Base-by-base conservation (phyloP, 1,140 invertebrate species). In the Drosophila setifemur region DNA sequence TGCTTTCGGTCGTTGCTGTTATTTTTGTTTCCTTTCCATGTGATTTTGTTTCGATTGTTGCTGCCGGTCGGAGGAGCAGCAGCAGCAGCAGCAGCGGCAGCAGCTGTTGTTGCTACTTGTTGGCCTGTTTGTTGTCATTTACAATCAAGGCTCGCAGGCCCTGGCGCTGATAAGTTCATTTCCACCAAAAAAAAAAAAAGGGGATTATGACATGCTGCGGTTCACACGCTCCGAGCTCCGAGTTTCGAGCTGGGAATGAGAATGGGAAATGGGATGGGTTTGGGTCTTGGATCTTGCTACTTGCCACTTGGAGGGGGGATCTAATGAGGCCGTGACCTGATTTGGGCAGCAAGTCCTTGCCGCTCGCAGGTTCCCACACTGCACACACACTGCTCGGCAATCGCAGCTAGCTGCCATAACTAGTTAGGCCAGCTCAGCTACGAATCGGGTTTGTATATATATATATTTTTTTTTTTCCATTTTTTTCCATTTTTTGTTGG, bases 121-220 rank as follows among this genome's bases (percentile, higher is more conserved):
- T 83, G 73, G 78, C 78, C 78, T 66, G 78, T 78, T 83, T 85
- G 79, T 83, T 83, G 79, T 85, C 79, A 85, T 85, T 83, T 83
- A 85, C 79, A 83, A 86, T 85, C 79, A 85, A 78, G 81, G 75
- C 70, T 79, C 81, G 76, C 35, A 77, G 69, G 29, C 47, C 53
- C 53, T 53, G 73, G 68, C 73, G 57, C 73, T 82, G 78, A 83
- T 83, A 85, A 83, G 79, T 83, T 83, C 60, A 86, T 83, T 83
- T 85, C 33, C 21, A n/a, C n/a, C 53, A 79, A 52, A 45, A 53
- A 72, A 68, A 68, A 47, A 35, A 45, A 63, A 53, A 68, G 53
- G 70, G 74, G 79, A 85, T 86, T 85, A 86, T 86, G 74, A 86
- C 81, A 85, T 74, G 79, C 72, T 79, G 71, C 60, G 67, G 67